Base-by-base conservation (phyloP, 2,888 invertebrate genomes). In the Lacanobia wlatinum region DNA sequence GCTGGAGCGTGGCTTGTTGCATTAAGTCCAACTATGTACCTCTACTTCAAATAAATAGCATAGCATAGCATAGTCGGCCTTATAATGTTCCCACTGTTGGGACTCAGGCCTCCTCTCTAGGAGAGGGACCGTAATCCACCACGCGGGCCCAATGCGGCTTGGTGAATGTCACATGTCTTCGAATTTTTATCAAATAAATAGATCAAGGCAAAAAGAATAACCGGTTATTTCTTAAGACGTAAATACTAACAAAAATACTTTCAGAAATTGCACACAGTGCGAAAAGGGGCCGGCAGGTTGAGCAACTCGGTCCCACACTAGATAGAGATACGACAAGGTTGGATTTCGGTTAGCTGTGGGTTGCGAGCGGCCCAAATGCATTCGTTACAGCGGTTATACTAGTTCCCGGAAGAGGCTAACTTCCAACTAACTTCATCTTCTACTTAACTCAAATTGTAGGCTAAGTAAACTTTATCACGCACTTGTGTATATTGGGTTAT, bases 301-400 rank as follows among this genome's bases (percentile, higher is more conserved):
- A 46, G 53, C 14, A 68, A 43, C 21, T 58, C 28, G 64, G 56
- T 61, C 58, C 58, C 43, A 28, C 61, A 46, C 67, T 53, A 55
- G 61, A 58, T 68, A 78, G 64, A 79, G 78, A 64, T 65, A 79
- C 52, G 73, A 64, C 60, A 52, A 73, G 62, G 34, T 62, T 38
- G 34, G 68, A 69, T 79, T 74, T 74, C 65, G 80, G 80, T 83
- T 63, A 62, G 62, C 80, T 65, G 75, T 66, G 63, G 52, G 52
- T 59, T 79, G 65, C 46, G 28, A 40, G 34, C 52, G 83, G 65
- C 58, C 74, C 67, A 62, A 83, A 80, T 83, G 80, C 68, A 83
- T 80, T 83, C 74, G 64, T 82, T 78, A 82, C 72, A 53, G 48
- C 23, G 56, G 48, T 68, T 68, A 58, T 65, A 83, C 64, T 12